Base-by-base conservation (phyloP, 2,797 vertebrate species). In the Apogon hyalosoma region DNA sequence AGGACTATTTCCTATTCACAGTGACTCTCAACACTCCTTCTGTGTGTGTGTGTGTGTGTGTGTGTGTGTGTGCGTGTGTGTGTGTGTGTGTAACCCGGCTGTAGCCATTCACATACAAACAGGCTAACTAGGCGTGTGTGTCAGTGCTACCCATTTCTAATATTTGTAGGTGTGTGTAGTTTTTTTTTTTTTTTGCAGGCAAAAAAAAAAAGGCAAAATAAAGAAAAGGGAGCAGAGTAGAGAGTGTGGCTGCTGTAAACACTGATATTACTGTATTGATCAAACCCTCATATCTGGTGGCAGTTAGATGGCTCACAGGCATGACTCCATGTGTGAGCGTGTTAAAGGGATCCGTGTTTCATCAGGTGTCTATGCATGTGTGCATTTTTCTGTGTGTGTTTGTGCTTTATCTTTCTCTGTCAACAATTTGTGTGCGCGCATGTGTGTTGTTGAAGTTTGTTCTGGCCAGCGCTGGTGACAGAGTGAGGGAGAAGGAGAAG, bases 181-280 rank as follows among this genome's bases (percentile, higher is more conserved):
- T 24, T 54, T 18, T 15, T 31, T 48, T 59, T 46, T 33, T 48
- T 53, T 39, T 63, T 7, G 28, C 12, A 2, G 7, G 11, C 31
- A 49, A 58, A 31, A 43, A 69, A 43, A 69, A 73, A 56, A 64
- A 12, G 62, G 52, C 15, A 57, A 75, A 79, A 65, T 39, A 56
- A 65, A 78, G 6, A 19, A 75, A 56, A 49, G 12, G 67, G 63
- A 49, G 59, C 46, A 57, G 61, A 76, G 43, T 21, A 57, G 43
- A 50, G 59, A 49, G 28, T 24, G 66, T 4, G 54, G 65, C 59
- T 65, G 60, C 48, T 73, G 73, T 75, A 79, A 88, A 88, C 83
- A 69, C 63, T 84, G 73, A 87, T 87, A 90, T 90, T 82, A 84
- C 63, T 66, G 72, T 87, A 92, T 90, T 87, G 90, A 91, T 92